Evolutionary conservation across 2,797 vertebrate genomes (phyloP).

Genomic region (Pantherophis alleghaniensis): DNA sequence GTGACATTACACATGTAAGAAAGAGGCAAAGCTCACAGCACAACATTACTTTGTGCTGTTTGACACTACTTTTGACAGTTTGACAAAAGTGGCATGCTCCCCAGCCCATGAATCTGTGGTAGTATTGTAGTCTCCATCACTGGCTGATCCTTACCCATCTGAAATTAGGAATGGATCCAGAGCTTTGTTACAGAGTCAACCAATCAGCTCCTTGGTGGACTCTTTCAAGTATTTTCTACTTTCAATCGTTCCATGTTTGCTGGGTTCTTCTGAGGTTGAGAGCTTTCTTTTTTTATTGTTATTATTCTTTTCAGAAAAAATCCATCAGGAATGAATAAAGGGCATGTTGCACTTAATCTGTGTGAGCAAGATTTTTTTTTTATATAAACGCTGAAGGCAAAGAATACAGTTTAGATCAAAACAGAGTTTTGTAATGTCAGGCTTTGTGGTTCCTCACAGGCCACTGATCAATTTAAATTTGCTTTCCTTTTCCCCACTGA

Average conservation of each 20-base stretch:
- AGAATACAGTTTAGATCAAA: neutral
- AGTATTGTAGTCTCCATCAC: neutral
- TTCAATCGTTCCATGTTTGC: neutral
- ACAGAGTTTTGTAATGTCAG: neutral
- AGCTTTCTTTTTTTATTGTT: neutral
- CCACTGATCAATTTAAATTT: neutral
- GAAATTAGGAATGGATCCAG: neutral
- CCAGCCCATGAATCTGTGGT: neutral
- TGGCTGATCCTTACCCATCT: neutral
- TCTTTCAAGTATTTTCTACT: neutral
- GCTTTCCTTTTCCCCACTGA: neutral
- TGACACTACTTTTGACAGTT: no score
- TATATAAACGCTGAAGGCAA: neutral
- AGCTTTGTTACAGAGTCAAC: neutral
- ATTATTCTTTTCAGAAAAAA: neutral
- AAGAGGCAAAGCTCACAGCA: neutral
- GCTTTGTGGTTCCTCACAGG: neutral
- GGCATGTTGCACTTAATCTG: neutral
- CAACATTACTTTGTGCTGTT: neutral
- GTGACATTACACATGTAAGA: neutral
- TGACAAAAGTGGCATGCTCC: neutral
- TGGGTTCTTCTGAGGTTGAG: neutral
- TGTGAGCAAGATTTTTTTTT: neutral
- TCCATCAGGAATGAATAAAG: neutral
- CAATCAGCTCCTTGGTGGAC: neutral